Conservation (phyloP, 2,888 invertebrate species). For the Hyposoter dolosus region DNA sequence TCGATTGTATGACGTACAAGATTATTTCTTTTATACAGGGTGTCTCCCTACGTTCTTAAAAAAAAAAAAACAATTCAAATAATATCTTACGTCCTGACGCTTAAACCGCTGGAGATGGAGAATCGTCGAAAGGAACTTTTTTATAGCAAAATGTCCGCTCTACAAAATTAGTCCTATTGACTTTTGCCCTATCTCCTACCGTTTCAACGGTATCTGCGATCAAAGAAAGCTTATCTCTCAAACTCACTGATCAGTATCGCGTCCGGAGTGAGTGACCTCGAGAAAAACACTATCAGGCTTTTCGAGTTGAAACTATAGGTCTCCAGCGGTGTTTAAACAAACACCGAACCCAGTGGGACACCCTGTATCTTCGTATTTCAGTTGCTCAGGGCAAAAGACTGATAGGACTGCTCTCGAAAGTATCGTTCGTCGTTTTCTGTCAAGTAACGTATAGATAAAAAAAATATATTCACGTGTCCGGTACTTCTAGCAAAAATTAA, state of each 20-base stretch:
- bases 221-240: not conserved
- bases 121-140: not conserved
- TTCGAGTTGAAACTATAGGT: not conserved
- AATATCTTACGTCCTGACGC: not conserved
- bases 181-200: not conserved
- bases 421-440: not conserved
- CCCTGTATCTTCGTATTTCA: not conserved
- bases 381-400: not conserved
- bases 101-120: not conserved
- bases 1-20: not conserved
- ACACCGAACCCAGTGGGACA: not conserved
- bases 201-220: not conserved
- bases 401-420: not conserved
- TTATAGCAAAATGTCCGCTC: not conserved
- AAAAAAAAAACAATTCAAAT: not conserved
- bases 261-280: not conserved
- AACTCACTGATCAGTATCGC: not conserved
- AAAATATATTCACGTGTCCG: not conserved
- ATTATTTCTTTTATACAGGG: not conserved
- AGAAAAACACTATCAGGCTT: not conserved
- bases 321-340: not conserved
- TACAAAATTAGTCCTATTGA: not conserved
- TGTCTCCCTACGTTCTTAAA: not conserved
- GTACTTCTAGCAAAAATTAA: no score
- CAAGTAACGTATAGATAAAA: not conserved